Evolutionary conservation across 2,797 vertebrate species (phyloP).

Genomic region (Paratrypauchen microcephalus): DNA sequence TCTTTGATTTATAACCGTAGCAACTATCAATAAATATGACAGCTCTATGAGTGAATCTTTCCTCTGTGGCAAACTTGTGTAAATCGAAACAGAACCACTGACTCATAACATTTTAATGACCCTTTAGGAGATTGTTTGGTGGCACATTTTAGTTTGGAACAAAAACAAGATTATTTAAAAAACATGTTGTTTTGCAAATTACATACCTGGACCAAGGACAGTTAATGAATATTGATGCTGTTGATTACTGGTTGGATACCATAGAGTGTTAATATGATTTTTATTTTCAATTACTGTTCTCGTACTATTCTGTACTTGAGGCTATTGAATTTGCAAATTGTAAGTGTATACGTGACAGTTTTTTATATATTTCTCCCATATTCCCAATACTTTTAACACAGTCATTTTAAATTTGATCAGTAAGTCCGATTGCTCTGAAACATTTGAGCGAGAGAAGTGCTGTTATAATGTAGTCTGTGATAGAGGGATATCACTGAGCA

Average conservation of each 20-base stretch:
- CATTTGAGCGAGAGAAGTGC: conserved; percentile 36
- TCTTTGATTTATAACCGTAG: conserved; percentile 26
- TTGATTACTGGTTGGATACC: not conserved
- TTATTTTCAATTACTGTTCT: not conserved
- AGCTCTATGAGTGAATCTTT: conserved; percentile 6
- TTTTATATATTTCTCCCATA: not conserved
- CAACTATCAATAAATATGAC: conserved; percentile 15
- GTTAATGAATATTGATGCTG: not conserved
- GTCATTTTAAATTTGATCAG: not conserved
- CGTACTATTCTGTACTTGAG: not conserved
- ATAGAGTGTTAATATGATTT: not conserved
- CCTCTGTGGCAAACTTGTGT: not conserved
- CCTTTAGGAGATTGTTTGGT: too few species aligned
- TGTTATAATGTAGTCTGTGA: conserved; percentile 29
- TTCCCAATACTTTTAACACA: not conserved
- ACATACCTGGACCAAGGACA: not conserved
- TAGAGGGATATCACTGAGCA: conserved; percentile 39
- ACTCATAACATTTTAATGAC: too few species aligned
- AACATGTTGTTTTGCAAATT: not conserved
- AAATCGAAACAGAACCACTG: too few species aligned
- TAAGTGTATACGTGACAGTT: not conserved
- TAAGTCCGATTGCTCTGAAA: conserved; percentile 2
- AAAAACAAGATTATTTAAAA: too few species aligned
- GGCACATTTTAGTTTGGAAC: too few species aligned
- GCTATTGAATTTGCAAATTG: not conserved